Conservation (phyloP, 1,140 invertebrate genomes). For the Glossosoma conforme region DNA sequence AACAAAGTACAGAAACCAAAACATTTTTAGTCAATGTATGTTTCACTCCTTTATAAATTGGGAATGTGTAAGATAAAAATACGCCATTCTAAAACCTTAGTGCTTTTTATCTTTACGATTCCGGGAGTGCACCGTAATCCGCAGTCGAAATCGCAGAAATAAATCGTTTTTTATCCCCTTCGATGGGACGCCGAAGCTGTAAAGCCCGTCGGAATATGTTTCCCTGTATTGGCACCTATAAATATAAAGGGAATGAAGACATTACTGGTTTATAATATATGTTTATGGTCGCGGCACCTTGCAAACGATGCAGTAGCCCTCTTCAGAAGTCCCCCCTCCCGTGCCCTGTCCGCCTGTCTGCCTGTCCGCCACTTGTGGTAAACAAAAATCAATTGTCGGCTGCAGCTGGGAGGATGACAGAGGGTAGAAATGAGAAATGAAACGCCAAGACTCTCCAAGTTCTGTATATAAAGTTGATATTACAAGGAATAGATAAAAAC, state of each 20-base stretch:
- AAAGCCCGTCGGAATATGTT: conserved; percentile 19
- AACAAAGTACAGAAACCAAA: too few relatives aligned
- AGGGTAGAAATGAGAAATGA: conserved; percentile 17
- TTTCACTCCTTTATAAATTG: too few relatives aligned
- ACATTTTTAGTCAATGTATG: too few relatives aligned
- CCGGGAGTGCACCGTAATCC: conserved; percentile 7
- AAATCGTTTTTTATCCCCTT: conserved; percentile 23
- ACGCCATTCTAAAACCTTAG: too few relatives aligned
- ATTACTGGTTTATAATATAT: conserved; percentile 18
- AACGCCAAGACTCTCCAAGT: conserved; percentile 18
- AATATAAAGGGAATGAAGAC: conserved; percentile 20
- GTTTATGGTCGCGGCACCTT: conserved; percentile 12
- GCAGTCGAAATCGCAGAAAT: conserved; percentile 11
- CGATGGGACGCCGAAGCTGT: conserved; percentile 20
- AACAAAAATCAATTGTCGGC: conserved; percentile 20
- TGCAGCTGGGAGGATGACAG: background rate
- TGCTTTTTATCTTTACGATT: background rate
- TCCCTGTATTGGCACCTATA: conserved; percentile 10
- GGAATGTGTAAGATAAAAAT: too few relatives aligned
- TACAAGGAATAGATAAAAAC: too few relatives aligned
- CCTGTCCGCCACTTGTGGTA: conserved; percentile 9
- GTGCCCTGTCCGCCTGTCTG: background rate
- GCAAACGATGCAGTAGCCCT: conserved; percentile 12
- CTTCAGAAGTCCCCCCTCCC: background rate
- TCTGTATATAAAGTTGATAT: too few relatives aligned